phyloP scores from a whole-genome alignment of 2,888 invertebrate genomes.

The Orthosia gothica region DNA sequence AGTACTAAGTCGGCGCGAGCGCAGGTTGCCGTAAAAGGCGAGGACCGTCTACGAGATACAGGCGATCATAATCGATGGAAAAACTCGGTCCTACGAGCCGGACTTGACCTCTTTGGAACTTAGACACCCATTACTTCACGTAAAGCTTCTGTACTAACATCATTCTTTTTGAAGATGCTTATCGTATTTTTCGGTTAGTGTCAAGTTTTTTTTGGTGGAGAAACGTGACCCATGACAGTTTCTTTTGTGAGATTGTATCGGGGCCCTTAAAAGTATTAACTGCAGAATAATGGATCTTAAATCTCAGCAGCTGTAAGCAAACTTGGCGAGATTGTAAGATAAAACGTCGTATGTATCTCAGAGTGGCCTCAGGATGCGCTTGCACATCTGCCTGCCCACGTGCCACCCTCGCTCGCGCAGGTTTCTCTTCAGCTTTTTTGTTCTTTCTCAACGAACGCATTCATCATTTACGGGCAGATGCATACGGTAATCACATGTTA shows the following conservation, averaged over 20 bases:
- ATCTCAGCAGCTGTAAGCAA: conserved; percentile 83
- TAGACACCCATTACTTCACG: conserved; percentile 70
- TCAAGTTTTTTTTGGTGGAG: conserved; percentile 53
- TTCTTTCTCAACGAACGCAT: conserved; percentile 84
- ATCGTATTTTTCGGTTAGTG: conserved; percentile 56
- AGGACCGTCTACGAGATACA: conserved; percentile 79
- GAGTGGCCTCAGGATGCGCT: conserved; percentile 80
- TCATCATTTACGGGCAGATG: conserved; percentile 89
- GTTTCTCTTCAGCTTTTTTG: conserved; percentile 82
- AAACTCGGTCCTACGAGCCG: conserved; percentile 87
- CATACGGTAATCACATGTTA: conserved; percentile 85
- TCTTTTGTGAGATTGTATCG: conserved; percentile 73
- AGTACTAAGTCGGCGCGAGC: conserved; percentile 80
- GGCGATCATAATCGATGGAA: conserved; percentile 87
- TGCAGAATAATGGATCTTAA: conserved; percentile 84
- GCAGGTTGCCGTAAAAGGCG: conserved; percentile 88
- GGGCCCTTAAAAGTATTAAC: conserved; percentile 75
- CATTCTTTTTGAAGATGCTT: conserved; percentile 45
- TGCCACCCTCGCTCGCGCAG: conserved; percentile 87
- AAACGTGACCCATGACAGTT: conserved; percentile 64
- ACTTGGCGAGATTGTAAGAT: conserved; percentile 83
- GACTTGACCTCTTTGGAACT: conserved; percentile 86
- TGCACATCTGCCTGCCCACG: conserved; percentile 90
- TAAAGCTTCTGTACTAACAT: conserved; percentile 52
- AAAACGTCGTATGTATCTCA: conserved; percentile 78